Base-by-base conservation (phyloP, 2,888 invertebrate species). In the Parthenolecanium corni region DNA sequence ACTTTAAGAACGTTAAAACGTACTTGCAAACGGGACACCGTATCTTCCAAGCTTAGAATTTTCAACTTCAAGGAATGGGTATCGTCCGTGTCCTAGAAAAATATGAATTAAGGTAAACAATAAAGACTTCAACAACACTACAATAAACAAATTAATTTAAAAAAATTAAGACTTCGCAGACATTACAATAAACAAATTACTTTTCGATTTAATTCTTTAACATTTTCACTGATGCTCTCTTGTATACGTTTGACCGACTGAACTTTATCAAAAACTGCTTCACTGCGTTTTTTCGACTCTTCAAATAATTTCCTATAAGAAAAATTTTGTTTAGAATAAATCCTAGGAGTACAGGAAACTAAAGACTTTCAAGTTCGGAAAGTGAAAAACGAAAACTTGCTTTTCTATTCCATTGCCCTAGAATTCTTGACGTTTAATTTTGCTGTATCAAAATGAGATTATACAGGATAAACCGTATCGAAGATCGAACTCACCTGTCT, bases 241-340 rank as follows among this genome's bases (percentile, higher is more conserved):
- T 61, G 61, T 1, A 47, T 21, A 21, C 51, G 49, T 51, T 61
- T 61, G 18, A 47, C 49, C 21, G 31, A 24, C 9, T 49, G 49
- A 51, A 51, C 49, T 49, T 49, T 49, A 49, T 49, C 49, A 5
- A 49, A 18, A 14, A 49, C 49, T 2, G 61, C 51, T 61, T 61
- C 51, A 14, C 47, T 61, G 3, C 61, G 16, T 40, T 61, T 51
- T 51, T 61, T 49, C 6, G 61, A 61, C 21, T 61, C 61, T 51
- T 61, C 61, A 18, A 61, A 61, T 51, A 61, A 24, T n/a, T 36
- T 31, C 11, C 61, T 61, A 14, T 9, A 49, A 21, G 49, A 21
- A 53, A 36, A 42, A n/a, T 11, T 20, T 21, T 16, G 20, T 23
- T 12, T 54, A 36, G 21, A 3, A 14, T 21, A 31, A 14, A 4